A percentile compares a stretch with the other conserved stretches of the same genome.
phyloP scores from a whole-genome alignment of 2,113 vertebrate species.

The Picathartes gymnocephalus region DNA sequence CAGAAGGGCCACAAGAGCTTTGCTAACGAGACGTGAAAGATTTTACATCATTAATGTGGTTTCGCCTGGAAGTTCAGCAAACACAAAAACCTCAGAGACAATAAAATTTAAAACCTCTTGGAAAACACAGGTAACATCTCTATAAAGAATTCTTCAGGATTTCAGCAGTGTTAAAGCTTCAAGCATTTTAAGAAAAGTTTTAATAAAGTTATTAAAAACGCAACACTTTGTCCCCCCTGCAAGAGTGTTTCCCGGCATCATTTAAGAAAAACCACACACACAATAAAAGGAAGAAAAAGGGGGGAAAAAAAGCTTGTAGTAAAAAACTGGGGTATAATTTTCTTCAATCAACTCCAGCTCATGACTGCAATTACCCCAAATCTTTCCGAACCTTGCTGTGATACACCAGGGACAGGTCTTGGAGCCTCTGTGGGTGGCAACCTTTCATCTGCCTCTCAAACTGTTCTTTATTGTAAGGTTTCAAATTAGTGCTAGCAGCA shows the following conservation, averaged over 20 bases:
- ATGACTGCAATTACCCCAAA: conserved; percentile 92
- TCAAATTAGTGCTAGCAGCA: conserved; percentile 86
- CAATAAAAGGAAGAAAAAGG: conserved; percentile 19
- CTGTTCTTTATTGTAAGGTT: conserved; percentile 82
- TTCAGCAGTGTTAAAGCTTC: neutral
- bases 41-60: neutral
- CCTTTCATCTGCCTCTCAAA: conserved; percentile 81
- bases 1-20: neutral
- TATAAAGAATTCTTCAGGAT: neutral
- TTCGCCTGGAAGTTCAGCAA: neutral
- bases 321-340: conserved; percentile 87
- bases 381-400: conserved; percentile 78
- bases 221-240: conserved; percentile 28
- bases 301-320: conserved; percentile 45
- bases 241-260: conserved; percentile 46
- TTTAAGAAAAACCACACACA: conserved; percentile 62
- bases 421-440: conserved; percentile 78
- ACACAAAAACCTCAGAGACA: neutral
- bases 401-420: conserved; percentile 72
- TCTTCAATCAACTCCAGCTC: conserved; percentile 90
- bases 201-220: conserved; percentile 40
- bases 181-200: neutral
- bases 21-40: neutral
- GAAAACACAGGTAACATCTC: neutral
- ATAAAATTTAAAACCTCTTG: neutral